Evolutionary conservation across 2,888 invertebrate species (phyloP).

Genomic region (Drosophila prostipennis): DNA sequence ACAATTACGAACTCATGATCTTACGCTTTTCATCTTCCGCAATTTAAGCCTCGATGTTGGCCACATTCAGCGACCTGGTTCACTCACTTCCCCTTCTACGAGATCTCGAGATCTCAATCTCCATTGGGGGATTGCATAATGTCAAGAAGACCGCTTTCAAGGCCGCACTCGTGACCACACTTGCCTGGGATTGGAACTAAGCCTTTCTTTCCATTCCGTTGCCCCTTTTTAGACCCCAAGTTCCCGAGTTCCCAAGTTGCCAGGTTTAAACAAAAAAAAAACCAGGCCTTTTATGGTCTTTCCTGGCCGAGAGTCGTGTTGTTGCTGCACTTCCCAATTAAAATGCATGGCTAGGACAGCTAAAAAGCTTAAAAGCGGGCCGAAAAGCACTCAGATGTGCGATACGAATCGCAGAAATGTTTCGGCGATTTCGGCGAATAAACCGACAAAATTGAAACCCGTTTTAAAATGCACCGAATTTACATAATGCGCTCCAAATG

Average conservation of each 20-base stretch:
- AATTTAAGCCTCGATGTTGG: constrained; percentile 8
- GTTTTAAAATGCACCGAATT: constrained; percentile 66
- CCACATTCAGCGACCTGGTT: constrained; percentile 21
- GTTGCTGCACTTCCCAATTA: constrained; percentile 62
- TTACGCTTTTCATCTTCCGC: constrained; percentile 27
- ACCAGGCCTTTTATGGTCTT: constrained; percentile 44
- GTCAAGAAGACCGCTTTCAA: constrained; percentile 47
- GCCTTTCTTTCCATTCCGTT: constrained; percentile 13
- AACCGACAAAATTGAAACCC: constrained; percentile 49
- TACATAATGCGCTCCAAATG: constrained; percentile 76
- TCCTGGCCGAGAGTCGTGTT: constrained; percentile 41
- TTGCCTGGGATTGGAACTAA: not conserved
- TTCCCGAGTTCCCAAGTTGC: not conserved
- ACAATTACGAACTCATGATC: constrained; percentile 2
- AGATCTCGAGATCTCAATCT: constrained; percentile 4
- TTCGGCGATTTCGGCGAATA: constrained; percentile 1
- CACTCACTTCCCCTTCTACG: constrained; percentile 35
- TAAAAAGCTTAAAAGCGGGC: constrained; percentile 20
- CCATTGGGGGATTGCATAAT: constrained; percentile 39
- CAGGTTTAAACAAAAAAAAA: not conserved
- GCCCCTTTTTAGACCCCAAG: not conserved
- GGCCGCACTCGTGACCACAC: constrained; percentile 29
- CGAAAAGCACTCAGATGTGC: constrained; percentile 47
- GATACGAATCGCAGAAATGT: constrained; percentile 51
- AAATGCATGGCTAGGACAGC: constrained; percentile 65